A percentile compares a stretch with the other conserved stretches of the same genome.
Evolutionary conservation across 1,140 invertebrate species (phyloP).

Genomic region (Apis cerana): DNA sequence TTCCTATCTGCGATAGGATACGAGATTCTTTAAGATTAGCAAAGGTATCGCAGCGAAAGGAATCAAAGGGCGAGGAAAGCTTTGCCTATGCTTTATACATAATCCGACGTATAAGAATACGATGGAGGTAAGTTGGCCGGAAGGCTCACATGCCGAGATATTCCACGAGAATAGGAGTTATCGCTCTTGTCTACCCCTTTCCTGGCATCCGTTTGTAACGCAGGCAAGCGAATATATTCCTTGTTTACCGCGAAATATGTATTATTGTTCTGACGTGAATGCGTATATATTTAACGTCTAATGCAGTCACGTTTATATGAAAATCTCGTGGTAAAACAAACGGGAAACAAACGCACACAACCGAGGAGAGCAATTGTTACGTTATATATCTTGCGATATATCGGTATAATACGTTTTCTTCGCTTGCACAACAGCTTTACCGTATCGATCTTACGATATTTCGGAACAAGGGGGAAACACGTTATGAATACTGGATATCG

Average conservation of each 20-base stretch:
- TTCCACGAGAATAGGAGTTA: conserved; percentile 47
- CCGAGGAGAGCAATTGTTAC: not conserved
- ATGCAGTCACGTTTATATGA: conserved; percentile 53
- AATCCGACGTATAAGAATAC: conserved; percentile 45
- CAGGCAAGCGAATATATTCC: conserved; percentile 56
- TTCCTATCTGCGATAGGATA: not conserved
- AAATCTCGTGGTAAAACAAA: conserved; percentile 10
- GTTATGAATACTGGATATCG: not conserved
- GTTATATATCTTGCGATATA: not conserved
- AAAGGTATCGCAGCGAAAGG: not conserved
- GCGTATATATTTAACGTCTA: conserved; percentile 67
- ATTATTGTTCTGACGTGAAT: conserved; percentile 59
- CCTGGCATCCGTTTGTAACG: conserved; percentile 44
- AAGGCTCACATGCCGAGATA: conserved; percentile 51
- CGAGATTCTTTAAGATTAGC: not conserved
- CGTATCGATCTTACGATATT: not conserved
- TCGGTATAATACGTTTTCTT: not conserved
- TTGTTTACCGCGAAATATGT: conserved; percentile 56
- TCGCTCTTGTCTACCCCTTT: conserved; percentile 51
- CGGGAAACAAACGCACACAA: too few relatives aligned
- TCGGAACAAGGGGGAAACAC: not conserved
- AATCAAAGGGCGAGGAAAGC: conserved; percentile 35
- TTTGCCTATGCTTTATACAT: conserved; percentile 48
- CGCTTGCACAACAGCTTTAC: not conserved
- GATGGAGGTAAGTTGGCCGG: conserved; percentile 10